Percentiles rank a stretch among this genome's conserved stretches.
phyloP scores from a whole-genome alignment of 2,113 vertebrate species.

The Danio rerio region GRCz12tu NC_133198.1:23133001-23133500 shows the following conservation, averaged over 20 bases:
- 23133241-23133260: not conserved
- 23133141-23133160: conserved; percentile 1
- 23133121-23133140: not conserved
- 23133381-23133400: conserved; percentile 15
- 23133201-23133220: not conserved
- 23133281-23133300: conserved; percentile 3
- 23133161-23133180: not conserved
- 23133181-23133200: not conserved
- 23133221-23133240: not conserved
- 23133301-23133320: conserved; percentile 19
- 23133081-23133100: not conserved
- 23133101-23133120: not conserved
- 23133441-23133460: not conserved
- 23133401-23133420: conserved; percentile 30
- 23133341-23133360: conserved; percentile 59
- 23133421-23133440: not conserved
- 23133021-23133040: not conserved
- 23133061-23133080: not conserved
- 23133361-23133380: conserved; percentile 24
- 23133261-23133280: not conserved
- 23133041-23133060: not conserved
- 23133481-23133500: not conserved
- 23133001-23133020: not conserved
- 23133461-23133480: not conserved
- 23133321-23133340: conserved; percentile 37